Evolutionary conservation across 2,797 vertebrate genomes (phyloP), one percentile per base, ranked within the genome.

Genomic region (Myripristis murdjan): DNA sequence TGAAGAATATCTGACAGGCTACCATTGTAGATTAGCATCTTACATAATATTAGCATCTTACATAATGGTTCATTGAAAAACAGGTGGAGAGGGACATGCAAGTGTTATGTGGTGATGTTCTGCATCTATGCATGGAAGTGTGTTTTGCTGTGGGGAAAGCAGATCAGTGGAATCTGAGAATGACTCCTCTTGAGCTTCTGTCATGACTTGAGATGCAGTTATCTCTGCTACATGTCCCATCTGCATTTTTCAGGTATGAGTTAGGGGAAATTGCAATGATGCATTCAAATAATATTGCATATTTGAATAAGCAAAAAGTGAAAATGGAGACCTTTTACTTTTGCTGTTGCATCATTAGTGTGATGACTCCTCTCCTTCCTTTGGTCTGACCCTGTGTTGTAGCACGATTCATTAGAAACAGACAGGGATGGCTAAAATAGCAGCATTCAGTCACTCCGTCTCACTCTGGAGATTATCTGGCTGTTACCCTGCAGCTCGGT

Each of bases 361-460:
- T 82, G 63, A 77, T 68, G 77, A 78, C 66, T 60, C 28, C 9
- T 79, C 37, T 2, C n/a, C 60, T 20, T 58, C 51, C 62, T 76
- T 58, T 68, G 28, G 63, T 70, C 53, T 79, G 70, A 76, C 59
- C 70, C 68, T 56, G 67, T 31, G 24, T 39, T 23, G 39, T 49
- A 35, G 68, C 72, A 71, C 72, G 67, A 84, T 76, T 82, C 70
- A 77, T 52, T 43, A n/a, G 44, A 62, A 16, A 8, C 75, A 77
- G 64, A 73, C 60, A 56, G 54, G n/a, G 61, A 63, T 74, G 75
- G 68, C 82, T 70, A 63, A 80, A 86, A 82, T 84, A 85, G 78
- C 73, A 79, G 53, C 66, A 57, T 72, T 71, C 62, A 79, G 57
- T 80, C 56, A 59, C 37, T 82, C 76, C 41, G 41, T 43, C 64